phyloP scores from a whole-genome alignment of 2,888 invertebrate genomes.

The Aleiodes alternator region DNA sequence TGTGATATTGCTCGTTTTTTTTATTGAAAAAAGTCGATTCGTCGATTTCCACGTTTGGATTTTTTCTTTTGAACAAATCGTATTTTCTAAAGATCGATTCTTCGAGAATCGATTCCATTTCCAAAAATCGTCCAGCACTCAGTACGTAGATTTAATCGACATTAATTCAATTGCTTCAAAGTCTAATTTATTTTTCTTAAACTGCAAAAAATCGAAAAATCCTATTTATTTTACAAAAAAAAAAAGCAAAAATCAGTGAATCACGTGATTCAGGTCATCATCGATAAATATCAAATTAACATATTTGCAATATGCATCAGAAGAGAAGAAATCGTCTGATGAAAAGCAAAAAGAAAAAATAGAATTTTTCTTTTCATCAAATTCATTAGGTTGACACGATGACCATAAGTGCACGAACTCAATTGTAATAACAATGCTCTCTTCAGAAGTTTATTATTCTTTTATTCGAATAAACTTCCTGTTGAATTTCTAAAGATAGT shows the following conservation, averaged over 20 bases:
- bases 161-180: too few species aligned
- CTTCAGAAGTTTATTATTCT: background rate
- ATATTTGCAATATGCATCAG: background rate
- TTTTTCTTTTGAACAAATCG: too few species aligned
- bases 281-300: slow-evolving; percentile 3
- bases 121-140: too few species aligned
- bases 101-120: too few species aligned
- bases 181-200: too few species aligned
- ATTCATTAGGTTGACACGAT: background rate
- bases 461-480: background rate
- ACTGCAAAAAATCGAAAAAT: too few species aligned
- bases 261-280: background rate
- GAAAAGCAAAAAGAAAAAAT: background rate
- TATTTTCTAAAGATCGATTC: too few species aligned
- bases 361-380: background rate
- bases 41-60: too few species aligned
- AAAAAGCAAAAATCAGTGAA: slow-evolving; percentile 6
- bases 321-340: background rate
- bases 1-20: too few species aligned
- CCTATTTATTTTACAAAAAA: too few species aligned
- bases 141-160: too few species aligned
- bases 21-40: too few species aligned
- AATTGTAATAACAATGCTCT: slow-evolving; percentile 12
- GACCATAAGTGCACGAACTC: background rate
- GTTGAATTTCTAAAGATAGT: background rate